phyloP scores from a whole-genome alignment of 2,888 invertebrate species.

The Belgica antarctica region DNA sequence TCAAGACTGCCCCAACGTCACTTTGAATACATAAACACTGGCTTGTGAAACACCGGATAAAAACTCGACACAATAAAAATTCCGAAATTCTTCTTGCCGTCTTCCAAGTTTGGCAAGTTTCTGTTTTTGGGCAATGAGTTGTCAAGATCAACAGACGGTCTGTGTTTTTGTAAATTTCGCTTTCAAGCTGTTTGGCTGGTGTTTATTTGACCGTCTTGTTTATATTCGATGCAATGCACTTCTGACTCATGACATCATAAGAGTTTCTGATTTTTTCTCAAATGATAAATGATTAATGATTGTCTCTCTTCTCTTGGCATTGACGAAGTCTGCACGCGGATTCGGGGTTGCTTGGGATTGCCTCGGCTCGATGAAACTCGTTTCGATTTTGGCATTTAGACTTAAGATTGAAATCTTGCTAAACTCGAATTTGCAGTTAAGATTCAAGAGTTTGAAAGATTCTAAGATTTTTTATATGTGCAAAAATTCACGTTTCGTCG shows the following conservation, averaged over 20 bases:
- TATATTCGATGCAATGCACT: constrained; percentile 1
- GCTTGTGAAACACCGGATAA: not conserved
- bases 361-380: constrained; percentile 20
- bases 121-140: constrained; percentile 31
- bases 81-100: constrained; percentile 6
- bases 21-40: not conserved
- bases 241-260: too few relatives aligned
- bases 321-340: not conserved
- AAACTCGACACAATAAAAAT: constrained; percentile 17
- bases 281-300: constrained; percentile 30
- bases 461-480: too few relatives aligned
- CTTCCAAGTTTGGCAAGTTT: constrained; percentile 28
- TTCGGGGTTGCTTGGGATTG: not conserved
- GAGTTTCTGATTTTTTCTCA: not conserved
- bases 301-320: constrained; percentile 1
- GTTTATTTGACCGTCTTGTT: not conserved
- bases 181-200: constrained; percentile 8
- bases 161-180: not conserved
- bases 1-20: constrained; percentile 32
- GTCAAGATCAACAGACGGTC: constrained; percentile 30
- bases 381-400: not conserved
- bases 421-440: too few relatives aligned
- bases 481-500: too few relatives aligned
- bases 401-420: too few relatives aligned
- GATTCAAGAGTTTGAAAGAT: too few relatives aligned